Evolutionary conservation across 53 echinoderm and acorn worm species (phyloP).

Genomic region (Glandiceps talaboti): DNA sequence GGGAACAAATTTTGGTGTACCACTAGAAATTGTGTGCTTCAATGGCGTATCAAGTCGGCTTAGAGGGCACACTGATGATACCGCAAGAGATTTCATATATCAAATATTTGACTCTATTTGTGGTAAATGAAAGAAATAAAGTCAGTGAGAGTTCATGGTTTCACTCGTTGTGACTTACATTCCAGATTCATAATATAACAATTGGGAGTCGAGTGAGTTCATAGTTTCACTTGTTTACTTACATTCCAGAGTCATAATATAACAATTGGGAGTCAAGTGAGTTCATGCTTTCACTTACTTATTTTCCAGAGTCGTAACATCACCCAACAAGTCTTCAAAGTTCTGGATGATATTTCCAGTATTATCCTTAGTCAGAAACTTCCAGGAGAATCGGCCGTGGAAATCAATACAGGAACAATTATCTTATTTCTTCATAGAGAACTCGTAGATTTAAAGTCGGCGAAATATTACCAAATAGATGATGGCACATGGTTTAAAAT

Average conservation of each 20-base stretch:
- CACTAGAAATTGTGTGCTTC: too few relatives aligned
- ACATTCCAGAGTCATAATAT: neutral
- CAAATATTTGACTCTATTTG: too few relatives aligned
- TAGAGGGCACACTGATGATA: too few relatives aligned
- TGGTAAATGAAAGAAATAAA: too few relatives aligned
- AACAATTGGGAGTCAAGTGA: neutral
- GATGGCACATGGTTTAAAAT: constrained; percentile 66
- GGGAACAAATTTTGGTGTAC: too few relatives aligned
- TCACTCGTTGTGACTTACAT: too few relatives aligned
- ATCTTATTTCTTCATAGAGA: constrained; percentile 35
- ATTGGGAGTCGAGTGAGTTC: too few relatives aligned
- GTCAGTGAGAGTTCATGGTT: too few relatives aligned
- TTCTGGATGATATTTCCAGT: constrained; percentile 32
- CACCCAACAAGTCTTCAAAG: constrained; percentile 41
- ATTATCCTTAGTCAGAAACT: constrained; percentile 34
- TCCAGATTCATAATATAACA: too few relatives aligned
- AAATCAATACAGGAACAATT: constrained; percentile 33
- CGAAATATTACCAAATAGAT: constrained; percentile 23
- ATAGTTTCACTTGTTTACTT: too few relatives aligned
- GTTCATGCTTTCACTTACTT: neutral
- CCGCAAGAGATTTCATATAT: too few relatives aligned
- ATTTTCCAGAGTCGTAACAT: constrained; percentile 34
- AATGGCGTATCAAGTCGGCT: too few relatives aligned
- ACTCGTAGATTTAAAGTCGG: constrained; percentile 7
- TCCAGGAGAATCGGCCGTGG: constrained; percentile 33